Evolutionary conservation across 23 tunicate species (phyloP), one percentile per base, ranked within the genome.

Genomic region (Trididemnum clinides): DNA sequence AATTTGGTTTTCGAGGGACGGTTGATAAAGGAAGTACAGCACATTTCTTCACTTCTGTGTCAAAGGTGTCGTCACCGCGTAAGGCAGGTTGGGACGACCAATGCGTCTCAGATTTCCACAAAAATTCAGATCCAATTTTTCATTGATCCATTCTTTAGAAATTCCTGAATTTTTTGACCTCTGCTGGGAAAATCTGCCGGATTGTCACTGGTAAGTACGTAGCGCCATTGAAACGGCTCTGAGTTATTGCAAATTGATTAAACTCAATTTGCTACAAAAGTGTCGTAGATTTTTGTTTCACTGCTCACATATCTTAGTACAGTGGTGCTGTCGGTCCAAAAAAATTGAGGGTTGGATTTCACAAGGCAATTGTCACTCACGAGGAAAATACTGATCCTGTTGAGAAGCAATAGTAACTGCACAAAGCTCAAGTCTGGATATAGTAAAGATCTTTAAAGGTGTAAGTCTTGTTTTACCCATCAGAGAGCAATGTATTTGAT

Each of bases 251-350:
- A 44, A 38, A 88, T 88, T 4, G 72, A 15, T 36, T 82, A 70
- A 37, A 82, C 83, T 62, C 88, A 77, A 50, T 88, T 88, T 6
- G 92, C 87, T 51, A 88, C 92, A 59, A 82, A 88, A 18, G 66
- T 74, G 65, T 88, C 84, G 65, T 82, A 82, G 25, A 27, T 28
- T 33, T 37, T 82, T 0, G 34, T 59, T 50, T 75, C 78, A 39
- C 57, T 79, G 20, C 33, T 58, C 19, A 88, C n/a, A 65, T 81
- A 88, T 20, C 80, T 78, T 37, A 88, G 66, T 15, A 88, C 92
- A 59, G 87, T 73, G 33, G 82, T 83, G 7, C 87, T 82, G 33
- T 88, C 92, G 25, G 87, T 82, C 92, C 92, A 88, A 44, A 88
- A 88, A n/a, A 54, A 51, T 25, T 22, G 82, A 63, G 28, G 39